A percentile compares a stretch with the other conserved stretches of the same genome.
phyloP scores from a whole-genome alignment of 1,140 invertebrate species.

The Diorhabda sublineata region DNA sequence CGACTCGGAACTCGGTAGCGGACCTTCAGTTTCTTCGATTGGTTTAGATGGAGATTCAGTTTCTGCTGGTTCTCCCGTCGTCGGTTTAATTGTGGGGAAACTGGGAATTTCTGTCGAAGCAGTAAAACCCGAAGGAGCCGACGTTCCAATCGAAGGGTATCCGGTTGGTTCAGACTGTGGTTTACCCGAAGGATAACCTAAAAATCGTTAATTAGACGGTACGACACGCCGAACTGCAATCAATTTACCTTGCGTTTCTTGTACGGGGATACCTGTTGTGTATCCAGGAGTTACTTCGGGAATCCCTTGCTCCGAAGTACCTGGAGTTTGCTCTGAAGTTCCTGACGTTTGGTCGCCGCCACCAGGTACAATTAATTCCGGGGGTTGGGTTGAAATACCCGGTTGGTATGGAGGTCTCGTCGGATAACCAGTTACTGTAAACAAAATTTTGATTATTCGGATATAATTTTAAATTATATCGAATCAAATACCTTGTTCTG shows the following conservation, averaged over 20 bases:
- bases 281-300: slow-evolving; percentile 6
- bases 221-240: background rate
- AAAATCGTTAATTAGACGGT: background rate
- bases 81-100: background rate
- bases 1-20: no score
- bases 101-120: slow-evolving; percentile 15
- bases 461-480: no score
- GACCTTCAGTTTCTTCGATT: no score
- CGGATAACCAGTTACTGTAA: background rate
- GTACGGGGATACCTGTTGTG: slow-evolving; percentile 18
- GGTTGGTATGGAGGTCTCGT: background rate
- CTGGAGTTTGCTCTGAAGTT: background rate
- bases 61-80: background rate
- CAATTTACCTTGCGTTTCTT: background rate
- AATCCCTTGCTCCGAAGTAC: background rate
- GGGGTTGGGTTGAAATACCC: background rate
- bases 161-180: background rate
- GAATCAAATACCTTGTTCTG: no score
- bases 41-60: slow-evolving; percentile 14
- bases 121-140: slow-evolving; percentile 23
- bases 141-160: slow-evolving; percentile 16
- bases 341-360: background rate
- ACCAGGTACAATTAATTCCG: background rate
- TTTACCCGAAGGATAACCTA: slow-evolving; percentile 15
- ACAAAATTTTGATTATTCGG: no score